Percentiles rank a stretch among this genome's conserved stretches.
These are phyloP conservation scores for Rallus crepitans DNA, from an alignment of 2,797 vertebrate species.

Conservation along the genomic window DNA sequence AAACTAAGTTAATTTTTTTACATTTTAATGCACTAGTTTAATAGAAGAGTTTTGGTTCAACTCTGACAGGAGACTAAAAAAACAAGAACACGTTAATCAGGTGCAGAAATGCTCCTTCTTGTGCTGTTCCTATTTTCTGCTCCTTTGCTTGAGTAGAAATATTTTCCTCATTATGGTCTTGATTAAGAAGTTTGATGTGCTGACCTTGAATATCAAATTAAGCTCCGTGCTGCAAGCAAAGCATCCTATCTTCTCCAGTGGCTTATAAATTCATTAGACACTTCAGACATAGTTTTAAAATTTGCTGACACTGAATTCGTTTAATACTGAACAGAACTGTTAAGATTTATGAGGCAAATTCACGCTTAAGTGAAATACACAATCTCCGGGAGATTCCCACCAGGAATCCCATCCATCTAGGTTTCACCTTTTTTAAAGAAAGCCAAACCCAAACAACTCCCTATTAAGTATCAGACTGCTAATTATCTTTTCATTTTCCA, in stretches of 20 bases:
- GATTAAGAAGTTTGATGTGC: slow-evolving; percentile 66
- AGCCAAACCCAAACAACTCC: not conserved
- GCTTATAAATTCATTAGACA: slow-evolving; percentile 69
- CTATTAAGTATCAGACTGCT: not conserved
- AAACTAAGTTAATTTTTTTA: not conserved
- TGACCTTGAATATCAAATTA: slow-evolving; percentile 70
- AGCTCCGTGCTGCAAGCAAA: slow-evolving; percentile 61
- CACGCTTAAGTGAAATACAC: not conserved
- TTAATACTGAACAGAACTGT: not conserved
- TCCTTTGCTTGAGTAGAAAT: not conserved
- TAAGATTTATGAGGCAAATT: slow-evolving; percentile 41
- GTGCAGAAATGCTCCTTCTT: not conserved
- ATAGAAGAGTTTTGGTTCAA: not conserved
- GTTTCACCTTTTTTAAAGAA: not conserved
- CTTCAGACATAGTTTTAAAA: slow-evolving; percentile 48
- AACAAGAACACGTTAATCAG: not conserved
- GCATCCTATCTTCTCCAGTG: slow-evolving; percentile 63
- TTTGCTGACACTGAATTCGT: slow-evolving; percentile 50
- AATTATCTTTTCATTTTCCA: slow-evolving; percentile 23
- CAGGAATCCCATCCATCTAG: not conserved
- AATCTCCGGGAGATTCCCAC: slow-evolving; percentile 35
- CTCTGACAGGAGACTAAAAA: not conserved
- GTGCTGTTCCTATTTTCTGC: not conserved
- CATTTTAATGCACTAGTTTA: not conserved
- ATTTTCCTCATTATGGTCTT: slow-evolving; percentile 44